Evolutionary conservation across 1,140 invertebrate genomes (phyloP), one percentile per base, ranked within the genome.

Genomic region (Trichonephila clavipes): DNA sequence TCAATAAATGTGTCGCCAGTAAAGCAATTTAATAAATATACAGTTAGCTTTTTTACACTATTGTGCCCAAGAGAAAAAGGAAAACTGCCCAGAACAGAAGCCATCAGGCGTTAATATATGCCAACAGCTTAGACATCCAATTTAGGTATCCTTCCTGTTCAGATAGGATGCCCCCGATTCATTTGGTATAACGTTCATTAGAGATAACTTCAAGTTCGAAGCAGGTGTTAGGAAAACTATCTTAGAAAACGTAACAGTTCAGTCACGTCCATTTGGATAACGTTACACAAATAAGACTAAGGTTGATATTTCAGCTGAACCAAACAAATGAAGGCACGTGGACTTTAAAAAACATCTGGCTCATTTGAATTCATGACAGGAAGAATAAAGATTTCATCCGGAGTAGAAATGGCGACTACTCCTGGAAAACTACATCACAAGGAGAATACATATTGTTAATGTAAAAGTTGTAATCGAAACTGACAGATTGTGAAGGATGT

Each of bases 71-170:
- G 51, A 51, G 51, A 51, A 51, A 51, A 51, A 51, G 51, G 10
- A 51, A 51, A 51, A 51, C 0, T 51, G 7, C 51, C 51, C 28
- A 34, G 28, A 18, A 12, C 34, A 77, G 34, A 77, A 77, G 24
- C 28, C 16, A 77, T 77, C 28, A 40, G 28, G 16, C 21, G 19
- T 34, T 77, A 34, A 77, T 77, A 34, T 77, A 77, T 77, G 72
- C 28, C 40, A 77, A 77, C 72, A 69, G 66, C 66, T 69, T 69
- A 24, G 66, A 69, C 24, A 24, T 12, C 12, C 66, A 24, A 69
- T 69, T 69, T 69, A n/a, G 14, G 66, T 24, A 77, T 77, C 72
- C 72, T 77, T 77, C 72, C 72, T 77, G 72, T 77, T 77, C 72
- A 77, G 72, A 77, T 77, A 77, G 72, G 72, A 34, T 77, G 72